Evolutionary conservation across 2,888 invertebrate species (phyloP).

Genomic region (Toxonevra muliebris): DNA sequence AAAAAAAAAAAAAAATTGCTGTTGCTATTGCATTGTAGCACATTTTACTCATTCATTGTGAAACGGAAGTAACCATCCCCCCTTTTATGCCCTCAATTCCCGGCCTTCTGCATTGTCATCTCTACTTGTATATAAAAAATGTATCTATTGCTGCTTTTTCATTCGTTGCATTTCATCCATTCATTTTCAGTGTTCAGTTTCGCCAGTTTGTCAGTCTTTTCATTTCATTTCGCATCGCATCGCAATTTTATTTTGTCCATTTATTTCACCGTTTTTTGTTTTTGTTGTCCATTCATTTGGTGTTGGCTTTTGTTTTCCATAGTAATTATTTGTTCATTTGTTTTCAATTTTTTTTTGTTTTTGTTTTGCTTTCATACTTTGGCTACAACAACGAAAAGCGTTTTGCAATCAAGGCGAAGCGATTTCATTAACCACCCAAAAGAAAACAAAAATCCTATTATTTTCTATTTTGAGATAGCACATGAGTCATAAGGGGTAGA

Average conservation of each 20-base stretch:
- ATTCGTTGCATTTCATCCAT: constrained; percentile 14
- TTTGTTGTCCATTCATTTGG: constrained; percentile 25
- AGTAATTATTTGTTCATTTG: constrained; percentile 28
- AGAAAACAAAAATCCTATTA: background rate
- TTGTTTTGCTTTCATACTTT: too few relatives aligned
- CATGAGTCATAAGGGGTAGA: too few relatives aligned
- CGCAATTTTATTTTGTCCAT: constrained; percentile 23
- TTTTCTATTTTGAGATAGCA: too few relatives aligned
- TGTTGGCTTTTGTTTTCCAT: constrained; percentile 33
- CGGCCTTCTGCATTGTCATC: background rate
- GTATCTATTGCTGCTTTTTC: constrained; percentile 15
- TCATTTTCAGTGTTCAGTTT: too few relatives aligned
- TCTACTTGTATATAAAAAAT: background rate
- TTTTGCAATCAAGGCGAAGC: constrained; percentile 12
- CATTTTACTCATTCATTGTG: constrained; percentile 43
- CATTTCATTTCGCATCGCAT: constrained; percentile 20
- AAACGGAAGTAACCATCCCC: constrained; percentile 43
- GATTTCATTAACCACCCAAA: constrained; percentile 18
- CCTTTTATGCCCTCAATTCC: background rate
- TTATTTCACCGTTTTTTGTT: constrained; percentile 15
- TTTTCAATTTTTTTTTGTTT: constrained; percentile 12
- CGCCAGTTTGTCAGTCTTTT: constrained; percentile 34
- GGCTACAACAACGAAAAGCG: constrained; percentile 1
- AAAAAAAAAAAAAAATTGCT: too few relatives aligned
- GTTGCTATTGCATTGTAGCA: constrained; percentile 26